phyloP scores from a whole-genome alignment of 2,113 vertebrate genomes.

The Tychaedon coryphoeus region DNA sequence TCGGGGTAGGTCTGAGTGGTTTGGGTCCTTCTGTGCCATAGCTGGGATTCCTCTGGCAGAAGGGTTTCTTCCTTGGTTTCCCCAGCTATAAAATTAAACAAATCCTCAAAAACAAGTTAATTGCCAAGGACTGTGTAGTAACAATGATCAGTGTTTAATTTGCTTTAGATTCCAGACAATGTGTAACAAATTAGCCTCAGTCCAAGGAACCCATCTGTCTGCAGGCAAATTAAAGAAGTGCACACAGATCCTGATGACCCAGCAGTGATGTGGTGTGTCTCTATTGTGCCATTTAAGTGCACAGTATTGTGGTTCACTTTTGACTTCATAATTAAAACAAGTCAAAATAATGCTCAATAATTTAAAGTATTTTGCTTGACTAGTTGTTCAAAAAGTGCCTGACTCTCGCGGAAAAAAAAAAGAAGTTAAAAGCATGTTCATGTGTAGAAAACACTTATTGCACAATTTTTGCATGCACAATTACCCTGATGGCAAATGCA shows the following conservation, averaged over 20 bases:
- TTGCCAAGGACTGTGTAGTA: not conserved
- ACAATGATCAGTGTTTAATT: conserved; percentile 9
- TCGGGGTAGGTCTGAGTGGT: not conserved
- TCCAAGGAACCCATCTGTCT: conserved; percentile 11
- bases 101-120: conserved; percentile 24
- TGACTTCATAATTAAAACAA: conserved; percentile 2
- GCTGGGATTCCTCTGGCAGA: not conserved
- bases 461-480: conserved; percentile 36
- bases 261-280: not conserved
- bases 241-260: conserved; percentile 1
- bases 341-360: not conserved
- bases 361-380: not conserved
- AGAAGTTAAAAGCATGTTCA: not conserved
- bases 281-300: not conserved
- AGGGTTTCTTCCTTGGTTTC: not conserved
- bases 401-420: not conserved
- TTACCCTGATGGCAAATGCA: conserved; percentile 40
- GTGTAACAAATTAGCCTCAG: conserved; percentile 44
- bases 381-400: not conserved
- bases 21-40: not conserved
- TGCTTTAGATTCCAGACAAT: not conserved
- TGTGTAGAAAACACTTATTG: not conserved
- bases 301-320: not conserved
- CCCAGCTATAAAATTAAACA: not conserved
- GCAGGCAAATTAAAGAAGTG: not conserved